Base-by-base conservation (phyloP, 2,113 vertebrate species). In the Synodontis membranacea region DNA sequence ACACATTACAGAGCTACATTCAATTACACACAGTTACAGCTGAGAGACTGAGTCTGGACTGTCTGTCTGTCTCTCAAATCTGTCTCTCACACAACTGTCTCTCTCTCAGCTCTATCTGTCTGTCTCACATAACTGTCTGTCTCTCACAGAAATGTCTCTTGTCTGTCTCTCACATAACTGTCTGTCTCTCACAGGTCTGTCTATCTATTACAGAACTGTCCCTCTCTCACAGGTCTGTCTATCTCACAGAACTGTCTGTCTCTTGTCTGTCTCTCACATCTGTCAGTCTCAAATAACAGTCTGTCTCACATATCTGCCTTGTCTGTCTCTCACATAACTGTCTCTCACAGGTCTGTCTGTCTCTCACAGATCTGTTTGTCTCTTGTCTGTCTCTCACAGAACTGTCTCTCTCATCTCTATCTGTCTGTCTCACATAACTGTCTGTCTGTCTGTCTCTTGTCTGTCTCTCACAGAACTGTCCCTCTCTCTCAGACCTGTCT, bases 391-490 rank as follows among this genome's bases (percentile, higher is more conserved):
- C 25, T 62, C 23, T 60, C 58, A 11, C 58, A 60, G 23, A 28
- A 7, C 23, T 28, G 58, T 28, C 58, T 62, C 7, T 28, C 25
- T 62, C 50, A 14, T 14, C 12, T 50, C 48, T 50, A 14, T 50
- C 48, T 50, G n/a, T n/a, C n/a, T n/a, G n/a, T n/a, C 34, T 5
- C 42, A 25, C 1, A 44, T 0, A 81, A 60, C 5, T 42, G 25
- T 52, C 17, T 23, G 4, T 21, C n/a, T n/a, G n/a, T n/a, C n/a
- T n/a, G n/a, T n/a, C n/a, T n/a, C n/a, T n/a, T 42, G 25, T 52
- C 17, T 23, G 4, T 21, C 34, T 75, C 94, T 95, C 87, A 98
- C 98, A 96, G 87, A 96, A 91, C 79, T 97, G 96, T 81, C 92
- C 96, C 58, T 62, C 88, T 86, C 90, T 87, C n/a, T n/a, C n/a